Conservation (phyloP, 2,113 vertebrate genomes). For the Thinocorus orbignyianus region DNA sequence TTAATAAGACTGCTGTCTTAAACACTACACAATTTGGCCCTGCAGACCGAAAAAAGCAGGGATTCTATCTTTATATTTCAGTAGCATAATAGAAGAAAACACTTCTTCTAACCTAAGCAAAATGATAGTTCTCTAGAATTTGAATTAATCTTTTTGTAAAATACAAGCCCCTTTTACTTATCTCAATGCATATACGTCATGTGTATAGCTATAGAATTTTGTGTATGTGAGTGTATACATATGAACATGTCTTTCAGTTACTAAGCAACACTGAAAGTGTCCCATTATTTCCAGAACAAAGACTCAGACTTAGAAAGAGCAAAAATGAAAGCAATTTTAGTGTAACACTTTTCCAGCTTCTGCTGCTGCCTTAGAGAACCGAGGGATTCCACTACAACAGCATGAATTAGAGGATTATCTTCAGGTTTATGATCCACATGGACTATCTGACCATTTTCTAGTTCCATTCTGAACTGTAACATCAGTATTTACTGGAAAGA, state of each 20-base stretch:
- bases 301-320: not conserved
- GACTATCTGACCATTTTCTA: not conserved
- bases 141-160: not conserved
- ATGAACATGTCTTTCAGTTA: not conserved
- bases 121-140: not conserved
- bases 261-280: not conserved
- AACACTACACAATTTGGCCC: not conserved
- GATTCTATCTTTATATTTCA: not conserved
- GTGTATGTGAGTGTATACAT: fast-evolving
- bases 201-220: not conserved
- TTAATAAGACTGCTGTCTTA: not conserved
- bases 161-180: not conserved
- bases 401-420: not conserved
- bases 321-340: not conserved
- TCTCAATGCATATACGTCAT: not conserved
- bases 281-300: not conserved
- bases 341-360: not conserved
- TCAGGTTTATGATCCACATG: not conserved
- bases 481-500: not conserved
- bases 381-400: not conserved
- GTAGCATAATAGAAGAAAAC: not conserved
- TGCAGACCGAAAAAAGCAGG: not conserved
- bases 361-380: not conserved
- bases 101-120: not conserved
- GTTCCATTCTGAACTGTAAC: not conserved